A percentile compares a stretch with the other conserved stretches of the same genome.
These are phyloP conservation scores for Tetragonula carbonaria DNA, from an alignment of 2,888 invertebrate species.

Conservation along the genomic window DNA sequence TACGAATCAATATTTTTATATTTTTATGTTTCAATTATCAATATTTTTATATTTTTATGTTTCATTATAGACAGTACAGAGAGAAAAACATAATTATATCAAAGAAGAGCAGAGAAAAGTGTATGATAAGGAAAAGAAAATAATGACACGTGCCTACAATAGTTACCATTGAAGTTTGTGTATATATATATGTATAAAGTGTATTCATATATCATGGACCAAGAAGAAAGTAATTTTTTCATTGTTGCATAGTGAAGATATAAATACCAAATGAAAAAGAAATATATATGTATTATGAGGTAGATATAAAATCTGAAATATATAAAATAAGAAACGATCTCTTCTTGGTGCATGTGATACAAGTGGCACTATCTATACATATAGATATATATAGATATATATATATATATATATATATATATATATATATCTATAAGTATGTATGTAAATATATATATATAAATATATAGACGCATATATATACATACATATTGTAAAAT, in stretches of 20 bases:
- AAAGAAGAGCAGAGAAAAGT: constrained; percentile 21
- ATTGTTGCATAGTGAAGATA: not conserved
- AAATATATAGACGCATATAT: constrained; percentile 12
- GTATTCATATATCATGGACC: constrained; percentile 52
- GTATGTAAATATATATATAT: constrained; percentile 44
- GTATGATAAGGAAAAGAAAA: constrained; percentile 27
- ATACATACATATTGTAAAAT: constrained; percentile 48
- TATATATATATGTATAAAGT: constrained; percentile 52
- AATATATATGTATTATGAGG: constrained; percentile 4
- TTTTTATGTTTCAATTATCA: constrained; percentile 49
- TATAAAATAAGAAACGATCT: constrained; percentile 5
- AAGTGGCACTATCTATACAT: constrained; percentile 51
- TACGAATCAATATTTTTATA: constrained; percentile 45
- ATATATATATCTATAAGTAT: constrained; percentile 34
- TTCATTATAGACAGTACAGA: constrained; percentile 46
- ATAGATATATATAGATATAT: constrained; percentile 43
- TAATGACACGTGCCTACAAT: constrained; percentile 72
- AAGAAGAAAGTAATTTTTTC: constrained; percentile 41
- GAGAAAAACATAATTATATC: constrained; percentile 39
- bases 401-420: constrained; percentile 34
- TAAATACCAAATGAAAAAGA: not conserved
- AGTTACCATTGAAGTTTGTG: constrained; percentile 70
- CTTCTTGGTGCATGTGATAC: constrained; percentile 56
- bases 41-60: constrained; percentile 56
- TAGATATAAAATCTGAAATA: not conserved